Evolutionary conservation across 2,888 invertebrate genomes (phyloP), one percentile per base, ranked within the genome.

Genomic region (Leptopterna dolabrata): DNA sequence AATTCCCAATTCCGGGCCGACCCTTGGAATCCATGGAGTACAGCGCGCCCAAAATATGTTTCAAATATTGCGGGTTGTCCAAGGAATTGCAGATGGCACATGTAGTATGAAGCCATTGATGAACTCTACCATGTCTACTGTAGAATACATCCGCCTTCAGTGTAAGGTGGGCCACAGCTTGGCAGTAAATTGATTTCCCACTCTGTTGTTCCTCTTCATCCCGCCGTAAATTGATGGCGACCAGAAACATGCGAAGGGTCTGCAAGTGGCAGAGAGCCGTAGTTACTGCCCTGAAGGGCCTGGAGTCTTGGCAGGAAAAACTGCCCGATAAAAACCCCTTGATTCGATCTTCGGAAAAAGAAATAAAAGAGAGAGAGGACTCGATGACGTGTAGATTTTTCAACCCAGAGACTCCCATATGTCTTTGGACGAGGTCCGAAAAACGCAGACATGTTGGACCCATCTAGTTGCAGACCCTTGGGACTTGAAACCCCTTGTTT

Each of bases 361-460:
- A 71, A 16, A 73, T 6, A 19, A 7, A 14, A 73, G 36, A 36
- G 36, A 36, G 19, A 73, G 29, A 63, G 36, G 36, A 70, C 85
- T 36, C 76, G 85, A 85, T 85, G 85, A 85, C 85, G 85, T 85
- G 85, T 85, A 73, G 85, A 85, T 85, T 85, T 85, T 85, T 85
- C 73, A 85, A 76, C 47, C 6, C 51, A 2, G 14, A 14, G 27
- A 27, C 30, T 47, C 85, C 76, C 85, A 85, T 85, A 85, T 76
- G 85, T 85, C 85, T 85, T 47, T 36, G 24, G 71, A 24, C 63
- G 24, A 63, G 63, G 11, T 7, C n/a, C 73, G 30, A 51, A 30
- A 14, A 27, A 36, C 84, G 29, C 27, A 73, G n/a, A 19, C 73
- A 27, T 27, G 51, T 11, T 16, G 27, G 55, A 30, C 63, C 55